Evolutionary conservation across 2,797 vertebrate genomes (phyloP), one percentile per base, ranked within the genome.

Genomic region (Gallirallus australis): DNA sequence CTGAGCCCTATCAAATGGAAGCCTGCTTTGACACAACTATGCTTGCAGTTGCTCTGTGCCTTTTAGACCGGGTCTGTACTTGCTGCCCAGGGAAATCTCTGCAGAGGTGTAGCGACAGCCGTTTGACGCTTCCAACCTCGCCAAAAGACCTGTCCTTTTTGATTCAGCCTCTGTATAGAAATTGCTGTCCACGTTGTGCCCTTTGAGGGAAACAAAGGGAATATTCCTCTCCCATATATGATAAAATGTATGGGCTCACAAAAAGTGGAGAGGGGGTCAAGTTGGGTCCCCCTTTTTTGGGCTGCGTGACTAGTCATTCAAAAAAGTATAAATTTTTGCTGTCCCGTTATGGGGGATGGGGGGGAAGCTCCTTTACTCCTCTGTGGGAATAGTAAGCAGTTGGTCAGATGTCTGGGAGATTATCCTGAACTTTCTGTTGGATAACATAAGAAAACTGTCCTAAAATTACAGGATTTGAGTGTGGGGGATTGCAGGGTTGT

Each of bases 11-110:
- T 48, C 23, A 33, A 2, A 28, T 0, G 14, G 65, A 56, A 69
- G 7, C 0, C 0, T 39, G 16, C 47, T 76, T 53, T 33, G 35
- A 17, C 0, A 0, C 8, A 16, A 72, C 20, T 19, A 54, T 0
- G 0, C 84, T 45, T 87, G 53, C 59, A 76, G 40, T 64, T 76
- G 65, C 35, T 70, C 24, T 24, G 11, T 89, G 78, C 59, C 54
- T 71, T 81, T 39, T 24, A 40, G 18, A 24, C 11, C 18, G 28
- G 18, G 12, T 47, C 23, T 40, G 37, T 35, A 35, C 65, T 50
- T 37, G 31, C 48, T 79, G 39, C 66, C 20, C 65, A 1, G 9
- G 50, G 45, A 64, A 64, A n/a, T 52, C 21, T 65, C 31, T 19
- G 78, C 24, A 33, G 61, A 76, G 64, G 23, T 33, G 27, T 25